Conservation (phyloP, 2,113 vertebrate species). For the Coptodon rendalli region DNA sequence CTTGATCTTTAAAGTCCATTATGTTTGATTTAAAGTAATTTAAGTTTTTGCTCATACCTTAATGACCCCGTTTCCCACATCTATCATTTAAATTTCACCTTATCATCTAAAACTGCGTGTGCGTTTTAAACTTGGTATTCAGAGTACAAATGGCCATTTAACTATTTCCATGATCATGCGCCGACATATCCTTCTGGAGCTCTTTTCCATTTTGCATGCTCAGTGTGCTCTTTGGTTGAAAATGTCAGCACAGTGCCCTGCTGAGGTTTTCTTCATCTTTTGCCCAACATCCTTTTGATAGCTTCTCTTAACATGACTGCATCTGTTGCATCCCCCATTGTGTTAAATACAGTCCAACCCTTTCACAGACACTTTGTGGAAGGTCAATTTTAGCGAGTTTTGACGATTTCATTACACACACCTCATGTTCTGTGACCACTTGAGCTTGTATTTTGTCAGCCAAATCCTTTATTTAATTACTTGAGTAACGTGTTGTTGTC, state of each 20-base stretch:
- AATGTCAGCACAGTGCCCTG: slow-evolving; percentile 55
- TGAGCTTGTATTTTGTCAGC: not conserved
- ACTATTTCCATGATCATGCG: slow-evolving; percentile 27
- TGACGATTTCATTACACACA: not conserved
- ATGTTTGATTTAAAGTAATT: not conserved
- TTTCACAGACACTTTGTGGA: slow-evolving; percentile 3
- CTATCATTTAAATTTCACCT: not conserved
- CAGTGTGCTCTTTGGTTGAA: slow-evolving; percentile 45
- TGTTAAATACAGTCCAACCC: slow-evolving; percentile 17
- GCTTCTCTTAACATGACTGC: slow-evolving; percentile 11
- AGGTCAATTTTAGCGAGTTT: slow-evolving; percentile 13
- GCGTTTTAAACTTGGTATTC: not conserved
- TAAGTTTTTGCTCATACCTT: not conserved
- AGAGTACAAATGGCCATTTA: slow-evolving; percentile 9
- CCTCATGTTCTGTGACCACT: not conserved
- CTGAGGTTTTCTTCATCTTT: slow-evolving; percentile 44
- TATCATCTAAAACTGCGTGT: not conserved
- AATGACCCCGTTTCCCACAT: not conserved
- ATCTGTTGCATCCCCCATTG: slow-evolving; percentile 25
- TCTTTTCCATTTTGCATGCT: slow-evolving; percentile 6
- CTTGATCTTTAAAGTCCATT: not conserved
- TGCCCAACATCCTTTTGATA: slow-evolving; percentile 10
- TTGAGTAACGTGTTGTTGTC: not conserved
- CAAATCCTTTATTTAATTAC: not conserved
- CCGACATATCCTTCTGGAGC: not conserved